Conservation (phyloP, 2,797 vertebrate genomes). For the Sandelia bainsii region DNA sequence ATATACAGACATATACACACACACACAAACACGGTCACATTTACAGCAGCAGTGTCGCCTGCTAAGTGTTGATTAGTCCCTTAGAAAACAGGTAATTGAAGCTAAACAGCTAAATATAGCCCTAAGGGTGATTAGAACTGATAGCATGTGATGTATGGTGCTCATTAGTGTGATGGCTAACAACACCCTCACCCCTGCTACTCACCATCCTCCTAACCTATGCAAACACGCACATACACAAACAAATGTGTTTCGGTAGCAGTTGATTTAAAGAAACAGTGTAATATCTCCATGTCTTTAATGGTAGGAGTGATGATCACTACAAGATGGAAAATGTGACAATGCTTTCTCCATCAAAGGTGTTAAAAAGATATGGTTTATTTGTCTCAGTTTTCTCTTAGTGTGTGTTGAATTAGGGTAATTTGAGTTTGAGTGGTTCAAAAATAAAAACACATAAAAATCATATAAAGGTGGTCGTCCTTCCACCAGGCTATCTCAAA, state of each 20-base stretch:
- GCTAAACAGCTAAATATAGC: constrained; percentile 77
- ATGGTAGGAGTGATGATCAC: background rate
- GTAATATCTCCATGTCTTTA: background rate
- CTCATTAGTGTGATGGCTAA: constrained; percentile 68
- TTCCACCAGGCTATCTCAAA: background rate
- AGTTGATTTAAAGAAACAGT: constrained; percentile 39
- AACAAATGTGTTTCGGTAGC: background rate
- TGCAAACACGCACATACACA: background rate
- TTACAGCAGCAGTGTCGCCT: constrained; percentile 25
- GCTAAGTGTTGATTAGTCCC: constrained; percentile 73
- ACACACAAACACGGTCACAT: constrained; percentile 17
- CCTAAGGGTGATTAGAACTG: constrained; percentile 67
- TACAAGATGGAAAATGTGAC: background rate
- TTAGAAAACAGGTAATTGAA: constrained; percentile 70
- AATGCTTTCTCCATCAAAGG: background rate
- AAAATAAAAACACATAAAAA: background rate
- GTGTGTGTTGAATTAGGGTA: background rate
- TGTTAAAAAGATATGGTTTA: background rate
- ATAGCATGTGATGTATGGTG: constrained; percentile 73
- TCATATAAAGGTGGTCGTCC: background rate
- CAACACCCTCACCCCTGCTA: constrained; percentile 5
- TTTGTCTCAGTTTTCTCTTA: too few species aligned
- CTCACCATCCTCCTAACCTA: background rate
- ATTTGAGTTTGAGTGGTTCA: background rate
- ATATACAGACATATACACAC: constrained; percentile 5